phyloP scores from a whole-genome alignment of 2,888 invertebrate species.

The Hydrotaea diabolus region DNA sequence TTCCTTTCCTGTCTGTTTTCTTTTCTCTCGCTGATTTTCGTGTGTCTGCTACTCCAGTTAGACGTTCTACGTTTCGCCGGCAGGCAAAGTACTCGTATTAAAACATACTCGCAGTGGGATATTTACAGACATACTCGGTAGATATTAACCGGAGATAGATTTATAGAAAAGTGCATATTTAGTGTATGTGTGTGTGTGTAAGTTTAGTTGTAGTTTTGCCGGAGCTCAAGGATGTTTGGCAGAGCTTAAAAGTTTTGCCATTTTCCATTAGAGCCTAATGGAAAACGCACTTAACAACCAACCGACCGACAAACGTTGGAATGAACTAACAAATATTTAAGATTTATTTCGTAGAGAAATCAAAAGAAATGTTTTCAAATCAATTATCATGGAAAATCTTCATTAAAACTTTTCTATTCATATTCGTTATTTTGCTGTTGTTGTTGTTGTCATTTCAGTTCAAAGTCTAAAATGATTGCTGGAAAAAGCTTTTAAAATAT shows the following conservation, averaged over 20 bases:
- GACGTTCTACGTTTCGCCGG: neutral
- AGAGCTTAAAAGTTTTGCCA: neutral
- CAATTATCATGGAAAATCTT: slow-evolving; percentile 24
- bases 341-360: slow-evolving; percentile 18
- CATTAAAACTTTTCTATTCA: slow-evolving; percentile 17
- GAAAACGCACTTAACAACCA: slow-evolving; percentile 22
- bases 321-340: neutral
- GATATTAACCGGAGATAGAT: neutral
- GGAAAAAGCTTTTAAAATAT: neutral
- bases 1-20: neutral
- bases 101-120: neutral
- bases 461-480: neutral
- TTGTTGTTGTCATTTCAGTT: neutral
- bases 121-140: neutral
- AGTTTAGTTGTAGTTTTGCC: neutral
- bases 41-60: neutral
- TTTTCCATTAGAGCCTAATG: slow-evolving; percentile 14
- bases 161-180: neutral
- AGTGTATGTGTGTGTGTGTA: neutral
- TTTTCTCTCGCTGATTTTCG: neutral
- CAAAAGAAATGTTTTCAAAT: slow-evolving; percentile 23
- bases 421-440: neutral
- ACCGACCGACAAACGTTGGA: too few relatives aligned
- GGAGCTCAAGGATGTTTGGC: neutral
- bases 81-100: slow-evolving; percentile 27